Evolutionary conservation across 1,140 invertebrate species (phyloP).

Genomic region (Chrysopa pallens): DNA sequence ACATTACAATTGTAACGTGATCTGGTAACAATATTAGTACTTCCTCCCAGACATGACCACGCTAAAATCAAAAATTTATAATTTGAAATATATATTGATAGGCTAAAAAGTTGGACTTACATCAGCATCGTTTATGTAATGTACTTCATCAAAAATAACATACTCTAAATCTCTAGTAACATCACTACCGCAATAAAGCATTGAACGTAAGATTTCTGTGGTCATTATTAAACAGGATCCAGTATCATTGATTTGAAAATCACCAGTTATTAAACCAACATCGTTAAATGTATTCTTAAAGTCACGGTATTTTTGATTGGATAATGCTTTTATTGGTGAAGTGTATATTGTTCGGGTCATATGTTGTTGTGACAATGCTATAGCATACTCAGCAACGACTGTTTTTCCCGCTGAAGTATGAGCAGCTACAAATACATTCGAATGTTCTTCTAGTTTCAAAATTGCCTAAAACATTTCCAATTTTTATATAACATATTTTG

Average conservation of each 20-base stretch:
- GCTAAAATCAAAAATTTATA: conserved; percentile 25
- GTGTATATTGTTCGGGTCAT: conserved; percentile 95
- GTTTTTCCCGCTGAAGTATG: conserved; percentile 99
- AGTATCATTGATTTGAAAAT: conserved; percentile 86
- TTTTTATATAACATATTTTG: too few species aligned
- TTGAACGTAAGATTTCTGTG: conserved; percentile 93
- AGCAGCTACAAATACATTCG: conserved; percentile 95
- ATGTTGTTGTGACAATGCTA: conserved; percentile 81
- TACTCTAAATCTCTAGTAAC: conserved; percentile 91
- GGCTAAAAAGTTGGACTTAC: conserved; percentile 24
- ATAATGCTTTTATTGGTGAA: conserved; percentile 97
- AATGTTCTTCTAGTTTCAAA: conserved; percentile 77
- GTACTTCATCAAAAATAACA: conserved; percentile 99
- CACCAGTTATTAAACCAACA: conserved; percentile 89
- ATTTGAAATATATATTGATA: background rate
- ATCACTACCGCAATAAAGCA: conserved; percentile 93
- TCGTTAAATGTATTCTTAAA: conserved; percentile 86
- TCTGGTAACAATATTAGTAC: conserved; percentile 88
- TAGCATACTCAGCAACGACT: conserved; percentile 97
- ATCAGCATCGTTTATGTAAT: conserved; percentile 96
- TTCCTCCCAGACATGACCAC: conserved; percentile 99
- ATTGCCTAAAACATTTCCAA: conserved; percentile 64
- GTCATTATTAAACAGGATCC: conserved; percentile 98
- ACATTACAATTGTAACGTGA: conserved; percentile 90
- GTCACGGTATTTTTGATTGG: conserved; percentile 98